A percentile compares a stretch with the other conserved stretches of the same genome.
These are phyloP conservation scores for Macropodus opercularis DNA, from an alignment of 2,797 vertebrate genomes.

Conservation along the genomic window DNA sequence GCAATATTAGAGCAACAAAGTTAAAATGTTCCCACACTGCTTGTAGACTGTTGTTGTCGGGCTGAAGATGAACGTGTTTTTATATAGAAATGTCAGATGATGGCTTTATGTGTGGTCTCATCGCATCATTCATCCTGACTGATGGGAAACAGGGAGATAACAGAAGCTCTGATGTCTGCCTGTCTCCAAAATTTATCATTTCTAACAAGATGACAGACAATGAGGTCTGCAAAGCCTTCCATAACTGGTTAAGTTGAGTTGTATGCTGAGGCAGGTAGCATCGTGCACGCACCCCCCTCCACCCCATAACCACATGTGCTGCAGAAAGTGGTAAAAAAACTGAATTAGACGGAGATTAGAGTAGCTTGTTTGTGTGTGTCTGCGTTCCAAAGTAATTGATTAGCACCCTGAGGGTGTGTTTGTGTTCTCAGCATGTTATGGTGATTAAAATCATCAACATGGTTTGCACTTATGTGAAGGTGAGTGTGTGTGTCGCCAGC, in stretches of 20 bases:
- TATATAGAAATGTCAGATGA: conserved; percentile 32
- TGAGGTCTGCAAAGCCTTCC: conserved; percentile 2
- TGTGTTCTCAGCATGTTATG: conserved; percentile 69
- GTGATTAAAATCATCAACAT: conserved; percentile 74
- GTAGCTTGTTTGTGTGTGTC: conserved; percentile 40
- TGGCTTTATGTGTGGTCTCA: conserved; percentile 28
- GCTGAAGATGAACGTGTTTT: conserved; percentile 16
- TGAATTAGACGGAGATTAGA: conserved; percentile 40
- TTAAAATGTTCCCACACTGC: conserved; percentile 3
- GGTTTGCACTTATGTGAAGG: conserved; percentile 49
- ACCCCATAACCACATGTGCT: conserved; percentile 15
- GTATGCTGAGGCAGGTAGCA: conserved; percentile 19
- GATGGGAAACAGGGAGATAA: conserved; percentile 5
- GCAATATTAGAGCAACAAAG: background rate
- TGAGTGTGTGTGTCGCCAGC: conserved; percentile 4
- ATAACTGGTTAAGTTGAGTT: conserved; percentile 6
- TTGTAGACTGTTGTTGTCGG: conserved; percentile 21
- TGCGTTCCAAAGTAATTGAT: conserved; percentile 62
- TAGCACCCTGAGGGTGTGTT: conserved; percentile 68
- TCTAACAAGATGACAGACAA: conserved; percentile 13
- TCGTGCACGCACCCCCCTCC: background rate
- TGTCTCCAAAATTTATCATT: conserved; percentile 29
- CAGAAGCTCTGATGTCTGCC: conserved; percentile 17
- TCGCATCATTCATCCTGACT: conserved; percentile 29
- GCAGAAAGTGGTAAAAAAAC: conserved; percentile 4